A percentile compares a stretch with the other conserved stretches of the same genome.
Evolutionary conservation across 2,797 vertebrate genomes (phyloP).

Genomic region (Lacerta viridis): DNA sequence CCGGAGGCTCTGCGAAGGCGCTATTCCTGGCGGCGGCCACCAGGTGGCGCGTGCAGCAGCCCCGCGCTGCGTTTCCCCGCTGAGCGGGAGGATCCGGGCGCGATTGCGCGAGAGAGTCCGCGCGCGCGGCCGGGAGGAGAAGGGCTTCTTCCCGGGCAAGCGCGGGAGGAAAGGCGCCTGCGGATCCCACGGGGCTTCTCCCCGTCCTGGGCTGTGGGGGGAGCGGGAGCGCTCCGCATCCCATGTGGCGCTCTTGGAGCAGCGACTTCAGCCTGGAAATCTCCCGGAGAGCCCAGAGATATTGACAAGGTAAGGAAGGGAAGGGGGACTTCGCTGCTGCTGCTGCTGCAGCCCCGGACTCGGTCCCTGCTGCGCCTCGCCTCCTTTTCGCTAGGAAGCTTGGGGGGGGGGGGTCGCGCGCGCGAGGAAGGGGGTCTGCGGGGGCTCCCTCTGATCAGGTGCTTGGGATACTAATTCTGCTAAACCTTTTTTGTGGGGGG

Average conservation of each 20-base stretch:
- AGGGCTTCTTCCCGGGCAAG: not conserved
- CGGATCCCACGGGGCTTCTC: not conserved
- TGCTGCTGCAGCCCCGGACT: too few relatives aligned
- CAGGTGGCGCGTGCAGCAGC: conserved; percentile 2
- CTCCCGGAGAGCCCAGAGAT: not conserved
- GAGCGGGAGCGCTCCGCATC: not conserved
- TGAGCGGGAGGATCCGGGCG: not conserved
- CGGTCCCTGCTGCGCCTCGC: not conserved
- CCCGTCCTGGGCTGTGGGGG: not conserved
- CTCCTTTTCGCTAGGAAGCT: not conserved
- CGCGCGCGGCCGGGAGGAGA: not conserved
- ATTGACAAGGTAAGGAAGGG: not conserved
- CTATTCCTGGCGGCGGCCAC: not conserved
- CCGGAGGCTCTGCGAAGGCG: not conserved
- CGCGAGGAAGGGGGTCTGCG: too few relatives aligned
- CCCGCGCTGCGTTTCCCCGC: not conserved
- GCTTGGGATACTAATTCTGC: not conserved
- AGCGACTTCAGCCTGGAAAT: not conserved
- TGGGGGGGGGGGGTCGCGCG: too few relatives aligned
- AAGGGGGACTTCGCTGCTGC: not conserved
- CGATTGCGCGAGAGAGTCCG: not conserved
- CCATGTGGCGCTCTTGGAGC: not conserved
- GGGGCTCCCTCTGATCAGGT: not conserved
- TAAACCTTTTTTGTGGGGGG: not conserved
- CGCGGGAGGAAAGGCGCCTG: not conserved